Evolutionary conservation across 2,113 vertebrate genomes (phyloP).

Genomic region (Notiomystis cincta): DNA sequence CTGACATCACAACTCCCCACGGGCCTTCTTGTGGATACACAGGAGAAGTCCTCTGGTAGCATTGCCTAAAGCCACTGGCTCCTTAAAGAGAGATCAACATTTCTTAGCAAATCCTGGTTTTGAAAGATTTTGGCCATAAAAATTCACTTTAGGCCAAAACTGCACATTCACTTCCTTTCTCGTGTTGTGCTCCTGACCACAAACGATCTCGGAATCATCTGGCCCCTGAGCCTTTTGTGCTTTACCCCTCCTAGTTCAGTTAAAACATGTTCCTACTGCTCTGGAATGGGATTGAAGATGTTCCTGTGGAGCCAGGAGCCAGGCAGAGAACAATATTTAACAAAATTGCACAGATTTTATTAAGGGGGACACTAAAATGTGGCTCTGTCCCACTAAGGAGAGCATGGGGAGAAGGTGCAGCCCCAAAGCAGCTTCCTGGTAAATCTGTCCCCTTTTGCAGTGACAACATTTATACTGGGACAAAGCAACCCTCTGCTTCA

Average conservation of each 20-base stretch:
- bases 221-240: background rate
- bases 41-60: background rate
- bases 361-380: accelerated
- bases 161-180: background rate
- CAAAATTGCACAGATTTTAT: background rate
- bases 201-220: background rate
- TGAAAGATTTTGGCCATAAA: background rate
- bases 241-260: background rate
- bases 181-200: background rate
- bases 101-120: background rate
- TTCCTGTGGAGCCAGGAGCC: background rate
- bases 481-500: background rate
- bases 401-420: background rate
- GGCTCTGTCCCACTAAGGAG: background rate
- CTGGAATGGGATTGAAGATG: background rate
- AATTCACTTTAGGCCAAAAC: background rate
- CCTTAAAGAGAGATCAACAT: background rate
- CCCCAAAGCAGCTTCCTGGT: background rate
- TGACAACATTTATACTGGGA: accelerated
- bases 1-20: background rate
- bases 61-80: background rate
- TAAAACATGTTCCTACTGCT: background rate
- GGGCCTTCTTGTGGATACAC: background rate
- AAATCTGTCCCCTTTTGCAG: background rate
- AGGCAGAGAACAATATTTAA: background rate